Percentiles rank a stretch among this genome's conserved stretches.
Evolutionary conservation across 2,888 invertebrate genomes (phyloP).

Genomic region (Caenorhabditis auriculariae): DNA sequence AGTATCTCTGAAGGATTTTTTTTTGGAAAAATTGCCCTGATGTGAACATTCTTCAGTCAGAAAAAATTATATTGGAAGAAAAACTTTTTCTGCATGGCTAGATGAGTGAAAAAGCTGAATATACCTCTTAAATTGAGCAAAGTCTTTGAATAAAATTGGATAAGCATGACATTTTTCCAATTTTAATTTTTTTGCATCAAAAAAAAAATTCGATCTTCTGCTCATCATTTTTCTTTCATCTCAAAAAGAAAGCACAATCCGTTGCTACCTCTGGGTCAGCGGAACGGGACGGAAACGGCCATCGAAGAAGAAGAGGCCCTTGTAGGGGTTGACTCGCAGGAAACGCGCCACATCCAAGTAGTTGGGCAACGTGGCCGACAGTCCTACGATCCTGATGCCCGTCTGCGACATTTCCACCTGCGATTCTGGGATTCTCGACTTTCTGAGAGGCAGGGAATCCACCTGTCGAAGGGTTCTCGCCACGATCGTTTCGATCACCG

Average conservation of each 20-base stretch:
- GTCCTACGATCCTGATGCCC: slow-evolving; percentile 86
- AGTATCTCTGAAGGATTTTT: no score
- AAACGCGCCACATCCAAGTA: slow-evolving; percentile 94
- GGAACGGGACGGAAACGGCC: slow-evolving; percentile 86
- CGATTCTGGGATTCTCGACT: neutral
- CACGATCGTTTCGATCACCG: slow-evolving; percentile 93
- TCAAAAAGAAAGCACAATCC: slow-evolving; percentile 66
- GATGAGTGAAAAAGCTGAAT: no score
- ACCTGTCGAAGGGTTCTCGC: slow-evolving; percentile 88
- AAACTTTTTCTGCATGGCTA: no score
- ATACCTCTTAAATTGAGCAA: no score
- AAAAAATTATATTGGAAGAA: no score
- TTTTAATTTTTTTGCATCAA: no score
- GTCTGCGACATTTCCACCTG: slow-evolving; percentile 69
- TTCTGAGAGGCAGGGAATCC: neutral
- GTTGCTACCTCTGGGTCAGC: slow-evolving; percentile 46
- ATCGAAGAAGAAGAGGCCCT: slow-evolving; percentile 70
- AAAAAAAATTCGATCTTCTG: no score
- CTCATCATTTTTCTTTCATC: no score
- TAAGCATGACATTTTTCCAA: no score
- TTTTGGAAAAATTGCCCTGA: no score
- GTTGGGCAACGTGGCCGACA: slow-evolving; percentile 90
- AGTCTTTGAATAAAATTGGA: no score
- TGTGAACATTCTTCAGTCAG: no score
- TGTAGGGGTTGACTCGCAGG: slow-evolving; percentile 84